Evolutionary conservation across 2,888 invertebrate species (phyloP), one percentile per base, ranked within the genome.

Genomic region (Acanthococcus lagerstroemiae): DNA sequence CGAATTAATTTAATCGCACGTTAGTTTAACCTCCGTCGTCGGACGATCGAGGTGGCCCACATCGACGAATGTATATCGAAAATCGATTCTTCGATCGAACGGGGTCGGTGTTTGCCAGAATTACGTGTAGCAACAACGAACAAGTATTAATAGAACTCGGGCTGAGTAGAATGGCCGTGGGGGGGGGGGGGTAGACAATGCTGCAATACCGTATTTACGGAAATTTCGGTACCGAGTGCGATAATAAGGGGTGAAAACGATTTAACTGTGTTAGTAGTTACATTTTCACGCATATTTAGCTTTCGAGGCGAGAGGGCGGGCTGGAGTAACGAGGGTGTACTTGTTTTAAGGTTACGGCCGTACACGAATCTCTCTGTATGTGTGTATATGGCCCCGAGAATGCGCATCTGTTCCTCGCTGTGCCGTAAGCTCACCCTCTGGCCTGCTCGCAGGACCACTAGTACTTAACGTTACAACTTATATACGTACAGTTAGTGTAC

Each of bases 181-280:
- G n/a, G n/a, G n/a, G n/a, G n/a, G n/a, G n/a, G n/a, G n/a, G n/a
- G n/a, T n/a, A n/a, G n/a, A n/a, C n/a, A n/a, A n/a, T n/a, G n/a
- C n/a, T n/a, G n/a, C n/a, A n/a, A 48, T 48, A 48, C 45, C 9
- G 3, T 7, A 45, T 45, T 4, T 22, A 22, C 22, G 15, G 9
- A 55, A 9, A 19, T 17, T 55, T 55, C 26, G 45, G 25, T 58
- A n/a, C 12, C 17, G 1, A 2, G 50, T 19, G 50, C 50, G 50
- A n/a, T 19, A 50, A 50, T 19, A 6, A 37, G 3, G 37, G 45
- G 44, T 30, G 27, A n/a, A 44, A 57, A 57, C 12, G 26, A 58
- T 58, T 44, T 58, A 58, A 58, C 58, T 58, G 46, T 58, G 58
- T 58, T 58, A 58, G 58, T 58, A 58, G 58, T 58, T 58, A 58